Evolutionary conservation across 2,888 invertebrate genomes (phyloP).

Genomic region (Oligia latruncula): DNA sequence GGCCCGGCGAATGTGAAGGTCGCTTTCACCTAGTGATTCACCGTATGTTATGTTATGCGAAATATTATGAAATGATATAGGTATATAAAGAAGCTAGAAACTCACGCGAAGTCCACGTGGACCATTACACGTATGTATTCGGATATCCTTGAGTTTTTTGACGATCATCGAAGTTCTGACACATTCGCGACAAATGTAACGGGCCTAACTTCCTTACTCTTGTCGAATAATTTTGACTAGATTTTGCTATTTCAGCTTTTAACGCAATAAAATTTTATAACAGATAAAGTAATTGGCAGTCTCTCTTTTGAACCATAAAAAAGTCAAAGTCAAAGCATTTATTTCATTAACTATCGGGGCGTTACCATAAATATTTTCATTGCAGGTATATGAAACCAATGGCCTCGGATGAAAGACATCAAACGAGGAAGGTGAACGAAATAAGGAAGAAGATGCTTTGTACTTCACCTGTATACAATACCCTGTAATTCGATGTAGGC

Average conservation of each 20-base stretch:
- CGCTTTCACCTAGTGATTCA: constrained; percentile 80
- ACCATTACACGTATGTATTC: constrained; percentile 16
- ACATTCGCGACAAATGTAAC: constrained; percentile 15
- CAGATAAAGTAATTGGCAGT: neutral
- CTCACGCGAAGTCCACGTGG: constrained; percentile 42
- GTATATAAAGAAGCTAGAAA: constrained; percentile 12
- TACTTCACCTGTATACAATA: neutral
- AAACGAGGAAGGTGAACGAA: constrained; percentile 7
- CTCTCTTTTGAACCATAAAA: neutral
- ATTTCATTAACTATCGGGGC: neutral
- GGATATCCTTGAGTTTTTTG: constrained; percentile 12
- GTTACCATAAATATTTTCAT: neutral
- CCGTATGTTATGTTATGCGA: constrained; percentile 51
- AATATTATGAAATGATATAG: constrained; percentile 65
- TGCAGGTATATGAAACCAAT: neutral
- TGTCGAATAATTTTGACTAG: neutral
- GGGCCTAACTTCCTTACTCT: neutral
- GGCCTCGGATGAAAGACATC: neutral
- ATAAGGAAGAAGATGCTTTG: constrained; percentile 6
- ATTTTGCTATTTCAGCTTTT: neutral
- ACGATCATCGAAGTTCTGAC: constrained; percentile 25
- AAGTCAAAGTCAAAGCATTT: too few relatives aligned
- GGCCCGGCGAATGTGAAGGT: constrained; percentile 77
- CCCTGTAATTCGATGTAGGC: constrained; percentile 38
- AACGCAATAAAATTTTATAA: neutral